A percentile compares a stretch with the other conserved stretches of the same genome.
These are phyloP conservation scores for Ceyx melanurus DNA, from an alignment of 2,113 vertebrate species.

Conservation along the genomic window DNA sequence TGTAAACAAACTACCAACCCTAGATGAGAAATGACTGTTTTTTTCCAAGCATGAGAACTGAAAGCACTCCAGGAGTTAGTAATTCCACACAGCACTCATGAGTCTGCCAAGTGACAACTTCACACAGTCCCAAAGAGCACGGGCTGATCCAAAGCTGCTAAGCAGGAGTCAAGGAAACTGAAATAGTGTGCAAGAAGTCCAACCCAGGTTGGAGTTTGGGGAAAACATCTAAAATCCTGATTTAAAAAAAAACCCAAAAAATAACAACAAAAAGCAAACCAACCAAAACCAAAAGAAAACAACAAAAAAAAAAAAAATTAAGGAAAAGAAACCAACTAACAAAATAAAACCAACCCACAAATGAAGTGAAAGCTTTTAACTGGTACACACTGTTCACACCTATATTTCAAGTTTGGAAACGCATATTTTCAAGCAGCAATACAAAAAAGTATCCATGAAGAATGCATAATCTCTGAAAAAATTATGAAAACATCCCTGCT, in stretches of 20 bases:
- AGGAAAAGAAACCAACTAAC: no score
- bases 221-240: slow-evolving; percentile 71
- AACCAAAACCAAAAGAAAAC: no score
- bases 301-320: background rate
- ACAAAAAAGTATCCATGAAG: slow-evolving; percentile 96
- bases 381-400: slow-evolving; percentile 91
- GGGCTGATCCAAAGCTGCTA: slow-evolving; percentile 66
- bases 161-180: slow-evolving; percentile 57
- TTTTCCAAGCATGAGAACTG: slow-evolving; percentile 65
- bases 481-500: slow-evolving; percentile 99
- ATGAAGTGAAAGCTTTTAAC: slow-evolving; percentile 84
- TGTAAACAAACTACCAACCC: slow-evolving; percentile 64
- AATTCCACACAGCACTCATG: slow-evolving; percentile 67
- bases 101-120: slow-evolving; percentile 53
- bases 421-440: slow-evolving; percentile 97
- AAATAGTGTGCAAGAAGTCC: slow-evolving; percentile 65
- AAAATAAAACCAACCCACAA: slow-evolving; percentile 52
- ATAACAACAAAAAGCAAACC: background rate
- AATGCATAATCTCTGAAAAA: slow-evolving; percentile 96
- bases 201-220: slow-evolving; percentile 54
- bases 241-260: slow-evolving; percentile 45
- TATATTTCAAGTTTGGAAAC: slow-evolving; percentile 95
- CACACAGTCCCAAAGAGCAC: slow-evolving; percentile 48
- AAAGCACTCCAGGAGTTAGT: slow-evolving; percentile 65
- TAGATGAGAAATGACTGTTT: slow-evolving; percentile 55